Evolutionary conservation across 2,888 invertebrate species (phyloP).

Genomic region (Amiota communis): DNA sequence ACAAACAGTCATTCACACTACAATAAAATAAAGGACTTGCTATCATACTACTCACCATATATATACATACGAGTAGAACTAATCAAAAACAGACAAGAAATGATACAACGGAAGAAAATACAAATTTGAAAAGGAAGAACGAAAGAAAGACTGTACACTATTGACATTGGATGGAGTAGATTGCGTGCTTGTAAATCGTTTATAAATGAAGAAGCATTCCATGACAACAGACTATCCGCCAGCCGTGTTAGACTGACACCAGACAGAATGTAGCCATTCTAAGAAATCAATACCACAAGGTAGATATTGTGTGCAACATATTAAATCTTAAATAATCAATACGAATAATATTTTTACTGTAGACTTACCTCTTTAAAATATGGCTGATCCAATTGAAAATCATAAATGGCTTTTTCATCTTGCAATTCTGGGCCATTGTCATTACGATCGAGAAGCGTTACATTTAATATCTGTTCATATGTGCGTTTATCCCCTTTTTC

Average conservation of each 20-base stretch:
- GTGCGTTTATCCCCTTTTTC: slow-evolving; percentile 45
- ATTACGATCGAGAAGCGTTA: slow-evolving; percentile 88
- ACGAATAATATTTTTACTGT: neutral
- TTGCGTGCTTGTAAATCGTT: slow-evolving; percentile 40
- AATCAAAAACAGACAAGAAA: too few species aligned
- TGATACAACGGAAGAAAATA: too few species aligned
- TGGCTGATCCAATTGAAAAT: slow-evolving; percentile 66
- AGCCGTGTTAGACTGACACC: slow-evolving; percentile 18
- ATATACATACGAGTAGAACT: too few species aligned
- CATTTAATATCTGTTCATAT: slow-evolving; percentile 52
- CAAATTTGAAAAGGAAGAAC: too few species aligned
- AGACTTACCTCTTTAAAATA: slow-evolving; percentile 69
- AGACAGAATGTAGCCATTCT: slow-evolving; percentile 30
- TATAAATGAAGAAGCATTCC: slow-evolving; percentile 34
- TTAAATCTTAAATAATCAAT: too few species aligned
- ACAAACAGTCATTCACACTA: too few species aligned
- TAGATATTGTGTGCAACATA: neutral
- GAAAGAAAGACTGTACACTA: too few species aligned
- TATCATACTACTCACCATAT: too few species aligned
- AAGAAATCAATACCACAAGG: neutral
- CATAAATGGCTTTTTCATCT: slow-evolving; percentile 70
- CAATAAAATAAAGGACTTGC: too few species aligned
- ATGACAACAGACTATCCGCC: neutral
- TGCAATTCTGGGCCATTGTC: slow-evolving; percentile 89
- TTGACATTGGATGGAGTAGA: neutral